Percentiles rank a stretch among this genome's conserved stretches.
Conservation (phyloP, 2,797 vertebrate genomes). For the Lophura swinhoii region DNA sequence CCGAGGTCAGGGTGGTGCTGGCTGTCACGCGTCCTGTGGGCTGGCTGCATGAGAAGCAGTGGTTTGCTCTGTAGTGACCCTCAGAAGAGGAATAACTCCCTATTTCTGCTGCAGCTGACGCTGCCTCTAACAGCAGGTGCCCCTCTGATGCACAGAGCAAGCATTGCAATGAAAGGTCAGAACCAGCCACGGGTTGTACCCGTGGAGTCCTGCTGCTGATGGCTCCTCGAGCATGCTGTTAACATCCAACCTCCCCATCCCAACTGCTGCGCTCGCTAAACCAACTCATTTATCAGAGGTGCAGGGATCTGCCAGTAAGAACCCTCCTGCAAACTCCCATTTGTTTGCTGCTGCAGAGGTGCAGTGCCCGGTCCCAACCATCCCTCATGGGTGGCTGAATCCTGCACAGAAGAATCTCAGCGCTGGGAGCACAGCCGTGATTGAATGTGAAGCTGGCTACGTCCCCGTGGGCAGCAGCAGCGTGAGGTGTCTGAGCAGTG, state of each 20-base stretch:
- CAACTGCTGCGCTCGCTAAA: accelerated
- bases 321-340: background rate
- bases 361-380: background rate
- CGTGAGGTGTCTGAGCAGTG: accelerated
- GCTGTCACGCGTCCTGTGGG: accelerated
- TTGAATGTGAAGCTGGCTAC: background rate
- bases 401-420: background rate
- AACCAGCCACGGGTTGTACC: accelerated
- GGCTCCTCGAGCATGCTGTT: background rate
- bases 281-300: accelerated
- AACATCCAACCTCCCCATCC: background rate
- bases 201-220: accelerated
- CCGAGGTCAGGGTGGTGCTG: background rate
- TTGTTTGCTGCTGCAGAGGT: background rate
- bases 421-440: background rate
- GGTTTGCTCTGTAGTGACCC: background rate
- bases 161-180: background rate
- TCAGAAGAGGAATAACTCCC: background rate
- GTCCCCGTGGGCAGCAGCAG: accelerated
- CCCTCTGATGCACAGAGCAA: accelerated
- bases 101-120: background rate
- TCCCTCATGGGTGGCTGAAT: background rate
- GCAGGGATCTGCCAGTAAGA: accelerated
- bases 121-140: background rate
- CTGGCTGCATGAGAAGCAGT: background rate